These are phyloP conservation scores for Oenanthe oenanthe DNA, from an alignment of 2,113 vertebrate genomes.

Conservation along the genomic window DNA sequence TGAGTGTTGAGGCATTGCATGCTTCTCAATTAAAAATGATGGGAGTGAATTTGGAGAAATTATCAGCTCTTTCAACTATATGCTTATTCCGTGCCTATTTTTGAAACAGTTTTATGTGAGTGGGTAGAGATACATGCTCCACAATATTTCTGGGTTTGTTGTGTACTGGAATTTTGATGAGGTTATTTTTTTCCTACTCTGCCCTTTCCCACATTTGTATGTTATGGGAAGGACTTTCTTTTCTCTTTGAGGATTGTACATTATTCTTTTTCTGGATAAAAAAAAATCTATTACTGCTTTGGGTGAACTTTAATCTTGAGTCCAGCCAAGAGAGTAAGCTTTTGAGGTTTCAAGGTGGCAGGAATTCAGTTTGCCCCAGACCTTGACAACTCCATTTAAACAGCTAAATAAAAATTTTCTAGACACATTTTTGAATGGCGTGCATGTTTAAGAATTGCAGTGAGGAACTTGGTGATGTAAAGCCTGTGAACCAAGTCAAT, in stretches of 20 bases:
- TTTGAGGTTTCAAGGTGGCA: neutral
- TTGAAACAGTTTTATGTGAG: neutral
- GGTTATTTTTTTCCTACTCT: neutral
- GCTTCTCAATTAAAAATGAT: constrained; percentile 13
- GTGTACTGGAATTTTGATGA: neutral
- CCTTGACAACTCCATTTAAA: neutral
- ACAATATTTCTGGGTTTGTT: neutral
- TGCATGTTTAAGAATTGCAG: neutral
- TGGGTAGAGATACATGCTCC: neutral
- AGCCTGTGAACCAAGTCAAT: neutral
- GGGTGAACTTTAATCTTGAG: neutral
- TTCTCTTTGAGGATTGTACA: neutral
- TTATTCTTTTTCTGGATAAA: neutral
- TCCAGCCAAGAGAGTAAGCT: neutral
- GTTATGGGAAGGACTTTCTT: neutral
- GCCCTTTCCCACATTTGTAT: neutral
- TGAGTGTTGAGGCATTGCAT: neutral
- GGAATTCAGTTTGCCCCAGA: neutral
- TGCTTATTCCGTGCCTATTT: neutral
- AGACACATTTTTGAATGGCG: neutral
- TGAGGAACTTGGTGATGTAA: neutral
- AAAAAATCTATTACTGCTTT: neutral
- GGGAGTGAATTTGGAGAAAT: constrained; percentile 7
- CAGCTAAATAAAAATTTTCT: neutral
- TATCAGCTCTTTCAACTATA: neutral